Base-by-base conservation (phyloP, 2,888 invertebrate species). In the Crossocerus cetratus region DNA sequence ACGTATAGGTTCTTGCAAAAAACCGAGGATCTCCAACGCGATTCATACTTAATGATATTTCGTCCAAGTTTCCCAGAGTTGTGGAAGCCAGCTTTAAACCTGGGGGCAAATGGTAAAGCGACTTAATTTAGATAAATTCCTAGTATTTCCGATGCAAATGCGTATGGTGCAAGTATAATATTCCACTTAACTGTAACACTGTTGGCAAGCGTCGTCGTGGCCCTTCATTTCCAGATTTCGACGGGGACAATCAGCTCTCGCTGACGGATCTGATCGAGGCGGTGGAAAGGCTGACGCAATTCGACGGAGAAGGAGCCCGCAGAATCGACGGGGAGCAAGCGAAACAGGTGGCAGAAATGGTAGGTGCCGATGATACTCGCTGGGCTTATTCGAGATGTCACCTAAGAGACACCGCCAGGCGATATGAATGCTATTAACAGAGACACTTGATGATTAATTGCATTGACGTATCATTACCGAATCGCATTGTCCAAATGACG, bases 171-270 rank as follows among this genome's bases (percentile, higher is more conserved):
- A n/a, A 3, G 13, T 18, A 14, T 32, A 14, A 20, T 13, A 20
- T n/a, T n/a, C n/a, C n/a, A n/a, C n/a, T n/a, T n/a, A n/a, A n/a
- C n/a, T n/a, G n/a, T n/a, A n/a, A 32, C 32, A 62, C 11, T 53
- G n/a, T 14, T 22, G n/a, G 45, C 44, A 60, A 72, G 8, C 32
- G 8, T 32, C 8, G 5, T 32, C 5, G 11, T 32, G 32, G 0
- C 0, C 67, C 69, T 77, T 83, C 72, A 66, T 76, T 86, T 86
- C 64, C 82, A 94, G 94, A 94, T 91, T 90, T 94, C 77, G 93
- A 94, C 80, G 92, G 92, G 54, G 94, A 94, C 84, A 92, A 92
- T 78, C 92, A 92, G 86, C 92, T 94, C 60, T 92, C 92, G 4
- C 89, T 90, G 54, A 88, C 90, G 23, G 94, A 94, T 86, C 91